Conservation (phyloP, 92 coral and sea anemone species). For the Porites divaricata region DNA sequence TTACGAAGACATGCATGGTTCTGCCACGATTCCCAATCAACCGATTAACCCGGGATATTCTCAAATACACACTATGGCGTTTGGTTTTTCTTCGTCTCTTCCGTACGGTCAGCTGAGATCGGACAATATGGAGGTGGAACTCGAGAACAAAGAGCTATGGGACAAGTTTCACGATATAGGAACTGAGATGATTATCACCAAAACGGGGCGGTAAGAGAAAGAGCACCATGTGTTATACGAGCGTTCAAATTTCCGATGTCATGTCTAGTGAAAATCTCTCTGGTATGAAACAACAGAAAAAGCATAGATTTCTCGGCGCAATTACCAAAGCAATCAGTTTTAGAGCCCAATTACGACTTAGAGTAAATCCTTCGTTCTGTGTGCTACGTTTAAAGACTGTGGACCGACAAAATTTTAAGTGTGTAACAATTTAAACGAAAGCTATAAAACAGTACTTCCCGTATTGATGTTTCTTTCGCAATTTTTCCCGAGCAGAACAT, state of each 20-base stretch:
- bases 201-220: slow-evolving; percentile 89
- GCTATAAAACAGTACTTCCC: background rate
- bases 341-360: background rate
- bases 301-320: background rate
- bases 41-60: slow-evolving; percentile 64
- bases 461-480: background rate
- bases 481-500: background rate
- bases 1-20: slow-evolving; percentile 81
- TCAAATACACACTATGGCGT: slow-evolving; percentile 76
- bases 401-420: background rate
- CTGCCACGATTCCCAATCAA: slow-evolving; percentile 59
- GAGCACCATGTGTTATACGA: background rate
- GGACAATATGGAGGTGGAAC: slow-evolving; percentile 75
- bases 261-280: slow-evolving; percentile 7
- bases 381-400: background rate
- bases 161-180: slow-evolving; percentile 89
- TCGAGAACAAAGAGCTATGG: slow-evolving; percentile 91
- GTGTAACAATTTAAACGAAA: background rate
- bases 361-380: background rate
- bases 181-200: slow-evolving; percentile 92
- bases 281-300: slow-evolving; percentile 10
- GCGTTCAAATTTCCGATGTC: slow-evolving; percentile 29
- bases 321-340: background rate
- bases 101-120: slow-evolving; percentile 84
- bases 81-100: slow-evolving; percentile 67